phyloP scores from a whole-genome alignment of 2,797 vertebrate species.

The Masticophis lateralis region DNA sequence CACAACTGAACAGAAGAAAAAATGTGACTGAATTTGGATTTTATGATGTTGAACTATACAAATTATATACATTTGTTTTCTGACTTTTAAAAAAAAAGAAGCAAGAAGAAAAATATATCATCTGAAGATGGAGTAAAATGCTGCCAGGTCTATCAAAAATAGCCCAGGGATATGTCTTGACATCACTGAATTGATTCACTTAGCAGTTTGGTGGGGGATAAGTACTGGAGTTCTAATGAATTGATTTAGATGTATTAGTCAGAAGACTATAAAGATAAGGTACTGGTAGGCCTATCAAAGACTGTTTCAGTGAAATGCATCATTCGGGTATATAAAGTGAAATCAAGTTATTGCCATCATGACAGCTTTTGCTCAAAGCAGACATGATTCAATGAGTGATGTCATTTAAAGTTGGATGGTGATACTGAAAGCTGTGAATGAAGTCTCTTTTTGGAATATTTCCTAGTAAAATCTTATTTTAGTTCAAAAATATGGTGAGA shows the following conservation, averaged over 20 bases:
- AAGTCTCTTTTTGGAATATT: background rate
- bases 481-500: too few species aligned
- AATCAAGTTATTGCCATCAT: too few species aligned
- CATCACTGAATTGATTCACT: background rate
- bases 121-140: slow-evolving; percentile 20
- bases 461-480: background rate
- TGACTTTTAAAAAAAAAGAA: background rate
- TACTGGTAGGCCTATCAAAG: background rate
- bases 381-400: too few species aligned
- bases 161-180: background rate
- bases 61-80: background rate
- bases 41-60: background rate
- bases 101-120: slow-evolving; percentile 9
- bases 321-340: background rate
- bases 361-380: background rate
- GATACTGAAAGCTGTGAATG: background rate
- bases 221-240: background rate
- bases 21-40: fast-evolving
- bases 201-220: background rate
- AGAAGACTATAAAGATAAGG: background rate
- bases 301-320: background rate
- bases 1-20: background rate
- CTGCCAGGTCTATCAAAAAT: background rate
- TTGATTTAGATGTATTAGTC: background rate
- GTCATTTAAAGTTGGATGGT: background rate